phyloP scores from a whole-genome alignment of 2,113 vertebrate species.

The Piprites chloris region DNA sequence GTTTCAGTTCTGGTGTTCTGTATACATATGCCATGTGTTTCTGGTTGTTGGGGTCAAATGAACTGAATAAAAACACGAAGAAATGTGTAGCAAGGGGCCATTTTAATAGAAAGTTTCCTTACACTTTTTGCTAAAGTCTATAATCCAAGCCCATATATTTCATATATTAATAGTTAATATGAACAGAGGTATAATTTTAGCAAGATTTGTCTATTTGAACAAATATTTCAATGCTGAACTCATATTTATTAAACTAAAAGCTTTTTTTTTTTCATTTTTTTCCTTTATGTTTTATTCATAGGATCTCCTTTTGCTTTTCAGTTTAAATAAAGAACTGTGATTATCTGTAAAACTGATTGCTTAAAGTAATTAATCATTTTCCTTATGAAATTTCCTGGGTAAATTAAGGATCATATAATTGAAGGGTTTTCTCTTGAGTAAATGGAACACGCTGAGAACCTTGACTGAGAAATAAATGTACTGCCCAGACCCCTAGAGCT shows the following conservation, averaged over 20 bases:
- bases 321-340: conserved; percentile 67
- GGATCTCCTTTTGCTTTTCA: conserved; percentile 20
- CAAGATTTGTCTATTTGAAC: not conserved
- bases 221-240: conserved; percentile 41
- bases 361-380: conserved; percentile 73
- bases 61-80: not conserved
- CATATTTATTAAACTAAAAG: conserved; percentile 22
- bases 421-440: conserved; percentile 61
- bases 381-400: conserved; percentile 58
- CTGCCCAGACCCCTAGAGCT: conserved; percentile 17
- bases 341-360: conserved; percentile 69
- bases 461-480: conserved; percentile 17
- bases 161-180: conserved; percentile 17
- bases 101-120: not conserved
- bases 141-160: not conserved
- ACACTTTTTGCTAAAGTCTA: not conserved
- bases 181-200: conserved; percentile 9
- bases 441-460: conserved; percentile 44
- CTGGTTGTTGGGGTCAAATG: not conserved
- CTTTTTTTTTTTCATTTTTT: not conserved
- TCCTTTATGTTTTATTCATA: conserved; percentile 59
- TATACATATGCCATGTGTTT: not conserved
- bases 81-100: not conserved
- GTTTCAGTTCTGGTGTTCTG: not conserved
- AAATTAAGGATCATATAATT: conserved; percentile 69